phyloP scores from a whole-genome alignment of 2,113 vertebrate species.

The Ifrita kowaldi region DNA sequence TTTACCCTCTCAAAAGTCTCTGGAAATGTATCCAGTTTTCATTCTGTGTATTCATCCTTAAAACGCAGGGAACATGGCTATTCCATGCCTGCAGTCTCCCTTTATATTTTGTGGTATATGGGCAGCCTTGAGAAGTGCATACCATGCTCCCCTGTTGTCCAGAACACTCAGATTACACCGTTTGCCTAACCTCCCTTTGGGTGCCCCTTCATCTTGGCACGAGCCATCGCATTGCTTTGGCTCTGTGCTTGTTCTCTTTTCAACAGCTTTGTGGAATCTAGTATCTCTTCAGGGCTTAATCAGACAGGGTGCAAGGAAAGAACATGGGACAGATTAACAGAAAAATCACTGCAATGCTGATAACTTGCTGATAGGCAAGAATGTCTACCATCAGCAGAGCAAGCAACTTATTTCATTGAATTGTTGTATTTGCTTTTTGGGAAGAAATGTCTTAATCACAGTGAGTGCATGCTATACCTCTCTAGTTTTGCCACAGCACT shows the following conservation, averaged over 20 bases:
- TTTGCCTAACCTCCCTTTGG: not conserved
- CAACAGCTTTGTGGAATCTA: not conserved
- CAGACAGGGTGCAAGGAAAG: slow-evolving; percentile 17
- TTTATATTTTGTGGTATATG: not conserved
- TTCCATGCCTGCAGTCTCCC: not conserved
- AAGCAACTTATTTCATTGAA: not conserved
- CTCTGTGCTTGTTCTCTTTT: not conserved
- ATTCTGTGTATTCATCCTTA: not conserved
- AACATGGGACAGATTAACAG: not conserved
- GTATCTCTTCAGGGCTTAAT: slow-evolving; percentile 16
- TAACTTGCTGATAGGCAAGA: slow-evolving; percentile 9
- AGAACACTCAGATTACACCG: not conserved
- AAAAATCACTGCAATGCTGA: not conserved
- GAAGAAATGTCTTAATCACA: not conserved
- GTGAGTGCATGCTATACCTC: fast-evolving
- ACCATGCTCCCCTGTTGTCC: not conserved
- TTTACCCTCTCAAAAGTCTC: not conserved
- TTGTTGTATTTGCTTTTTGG: not conserved
- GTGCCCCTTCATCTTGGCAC: not conserved
- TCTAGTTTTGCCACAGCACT: not conserved
- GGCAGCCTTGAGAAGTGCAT: not conserved
- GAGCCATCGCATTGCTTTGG: not conserved
- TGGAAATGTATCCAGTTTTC: not conserved
- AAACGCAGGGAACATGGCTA: not conserved
- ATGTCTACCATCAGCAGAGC: not conserved